A percentile compares a stretch with the other conserved stretches of the same genome.
Conservation (phyloP, 2,113 vertebrate species). For the Fulica atra region DNA sequence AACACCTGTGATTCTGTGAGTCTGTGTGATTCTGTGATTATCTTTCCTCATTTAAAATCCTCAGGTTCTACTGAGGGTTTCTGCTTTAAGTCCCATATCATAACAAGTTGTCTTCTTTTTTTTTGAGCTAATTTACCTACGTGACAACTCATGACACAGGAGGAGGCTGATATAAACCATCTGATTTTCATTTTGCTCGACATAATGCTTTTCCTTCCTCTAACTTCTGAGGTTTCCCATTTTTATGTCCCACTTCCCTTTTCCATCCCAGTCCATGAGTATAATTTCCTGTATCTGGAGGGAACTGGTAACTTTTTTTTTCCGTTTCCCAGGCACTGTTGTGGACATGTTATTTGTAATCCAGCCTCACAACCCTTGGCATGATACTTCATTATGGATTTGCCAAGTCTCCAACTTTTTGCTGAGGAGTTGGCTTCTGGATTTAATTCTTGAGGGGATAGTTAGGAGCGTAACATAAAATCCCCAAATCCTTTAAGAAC, state of each 20-base stretch:
- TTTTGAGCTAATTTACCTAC: neutral
- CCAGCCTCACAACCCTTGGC: neutral
- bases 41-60: neutral
- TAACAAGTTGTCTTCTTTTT: neutral
- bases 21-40: too few relatives aligned
- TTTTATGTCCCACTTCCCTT: neutral
- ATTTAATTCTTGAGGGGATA: neutral
- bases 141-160: neutral
- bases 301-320: neutral
- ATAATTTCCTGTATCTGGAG: neutral
- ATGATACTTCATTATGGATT: neutral
- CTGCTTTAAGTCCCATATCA: neutral
- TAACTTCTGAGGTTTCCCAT: neutral
- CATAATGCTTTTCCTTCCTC: neutral
- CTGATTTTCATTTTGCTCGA: neutral
- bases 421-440: neutral
- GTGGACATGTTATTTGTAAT: conserved; percentile 4
- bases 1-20: too few relatives aligned
- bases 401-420: neutral
- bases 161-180: neutral
- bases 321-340: neutral
- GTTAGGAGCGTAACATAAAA: neutral
- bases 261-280: neutral
- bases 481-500: neutral
- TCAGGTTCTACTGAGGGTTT: neutral